These are phyloP conservation scores for Lutraria rhynchaena DNA, from an alignment of 1,140 invertebrate genomes.

Conservation along the genomic window DNA sequence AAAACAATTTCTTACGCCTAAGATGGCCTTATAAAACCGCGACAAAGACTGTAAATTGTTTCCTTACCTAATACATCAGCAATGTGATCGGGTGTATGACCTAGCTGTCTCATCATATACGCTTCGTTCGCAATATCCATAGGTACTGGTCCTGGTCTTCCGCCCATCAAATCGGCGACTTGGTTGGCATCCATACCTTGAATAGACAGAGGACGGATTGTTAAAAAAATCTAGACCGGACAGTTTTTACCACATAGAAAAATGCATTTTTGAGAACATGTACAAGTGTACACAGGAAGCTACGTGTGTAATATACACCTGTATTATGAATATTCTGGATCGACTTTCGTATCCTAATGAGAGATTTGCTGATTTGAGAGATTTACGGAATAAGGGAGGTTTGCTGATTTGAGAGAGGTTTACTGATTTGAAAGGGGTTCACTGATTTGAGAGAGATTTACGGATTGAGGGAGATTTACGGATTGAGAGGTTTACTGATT, in stretches of 20 bases:
- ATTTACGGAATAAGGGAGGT: too few species aligned
- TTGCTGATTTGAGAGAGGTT: too few species aligned
- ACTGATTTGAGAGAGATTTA: too few species aligned
- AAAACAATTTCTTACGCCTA: neutral
- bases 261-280: neutral
- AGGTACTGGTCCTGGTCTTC: constrained; percentile 36
- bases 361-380: too few species aligned
- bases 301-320: neutral
- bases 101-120: constrained; percentile 4
- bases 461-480: too few species aligned
- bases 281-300: neutral
- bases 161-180: constrained; percentile 41
- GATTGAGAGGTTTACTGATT: too few species aligned
- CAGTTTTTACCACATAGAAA: too few species aligned
- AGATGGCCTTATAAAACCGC: neutral
- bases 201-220: too few species aligned
- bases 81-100: constrained; percentile 34
- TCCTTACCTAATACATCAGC: constrained; percentile 20
- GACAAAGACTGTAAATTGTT: neutral
- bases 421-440: too few species aligned
- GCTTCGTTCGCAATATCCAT: constrained; percentile 44
- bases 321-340: too few species aligned
- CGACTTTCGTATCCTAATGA: too few species aligned
- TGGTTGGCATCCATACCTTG: constrained; percentile 32
- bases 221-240: too few species aligned